phyloP scores from a whole-genome alignment of 2,113 vertebrate genomes.

The Columba livia region DNA sequence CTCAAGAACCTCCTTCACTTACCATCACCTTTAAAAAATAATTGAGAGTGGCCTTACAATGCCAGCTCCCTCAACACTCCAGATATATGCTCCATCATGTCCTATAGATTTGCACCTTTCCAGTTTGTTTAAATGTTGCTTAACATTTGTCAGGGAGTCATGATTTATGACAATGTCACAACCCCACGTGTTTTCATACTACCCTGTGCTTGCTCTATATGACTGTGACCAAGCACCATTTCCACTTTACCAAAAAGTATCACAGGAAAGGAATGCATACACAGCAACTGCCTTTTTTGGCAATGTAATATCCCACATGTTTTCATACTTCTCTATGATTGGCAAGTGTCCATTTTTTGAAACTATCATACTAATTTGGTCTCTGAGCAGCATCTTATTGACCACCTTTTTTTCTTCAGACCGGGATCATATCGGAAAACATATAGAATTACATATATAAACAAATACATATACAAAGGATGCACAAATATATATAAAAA shows the following conservation, averaged over 20 bases:
- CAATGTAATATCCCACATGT: rapidly evolving
- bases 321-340: background rate
- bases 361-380: background rate
- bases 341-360: background rate
- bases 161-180: background rate
- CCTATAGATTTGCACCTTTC: rapidly evolving
- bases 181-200: background rate
- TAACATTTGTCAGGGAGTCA: background rate
- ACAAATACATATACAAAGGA: background rate
- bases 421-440: background rate
- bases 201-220: background rate
- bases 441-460: background rate
- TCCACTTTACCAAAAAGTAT: background rate
- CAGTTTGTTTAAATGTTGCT: background rate
- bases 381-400: background rate
- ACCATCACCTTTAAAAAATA: background rate
- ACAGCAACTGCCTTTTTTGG: background rate
- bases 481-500: background rate
- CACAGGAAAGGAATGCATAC: background rate
- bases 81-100: rapidly evolving
- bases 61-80: background rate
- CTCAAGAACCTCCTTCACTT: background rate
- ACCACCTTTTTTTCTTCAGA: background rate
- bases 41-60: background rate
- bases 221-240: background rate